Evolutionary conservation across 2,797 vertebrate genomes (phyloP).

Genomic region (Ptychobarbus kaznakovi): DNA sequence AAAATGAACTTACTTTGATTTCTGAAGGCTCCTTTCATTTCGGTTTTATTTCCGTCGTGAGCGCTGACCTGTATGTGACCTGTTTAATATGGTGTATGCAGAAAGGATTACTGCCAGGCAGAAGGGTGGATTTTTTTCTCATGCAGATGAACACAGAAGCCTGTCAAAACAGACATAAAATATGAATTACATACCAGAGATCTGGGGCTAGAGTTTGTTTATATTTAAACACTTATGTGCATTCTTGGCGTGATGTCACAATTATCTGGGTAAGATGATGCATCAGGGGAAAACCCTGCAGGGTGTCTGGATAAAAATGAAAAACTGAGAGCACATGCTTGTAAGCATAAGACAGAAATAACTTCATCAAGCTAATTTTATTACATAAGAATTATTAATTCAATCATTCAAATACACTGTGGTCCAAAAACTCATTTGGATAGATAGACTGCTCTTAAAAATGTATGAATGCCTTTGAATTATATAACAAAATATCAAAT

Average conservation of each 20-base stretch:
- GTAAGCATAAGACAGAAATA: neutral
- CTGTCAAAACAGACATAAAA: constrained; percentile 45
- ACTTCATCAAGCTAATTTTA: neutral
- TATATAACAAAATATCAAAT: constrained; percentile 12
- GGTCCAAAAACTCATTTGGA: neutral
- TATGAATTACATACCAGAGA: constrained; percentile 37
- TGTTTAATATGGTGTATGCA: constrained; percentile 27
- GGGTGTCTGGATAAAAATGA: neutral
- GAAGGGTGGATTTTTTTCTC: constrained; percentile 4
- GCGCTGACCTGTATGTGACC: constrained; percentile 52
- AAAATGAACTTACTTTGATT: constrained; percentile 51
- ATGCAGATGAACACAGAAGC: constrained; percentile 43
- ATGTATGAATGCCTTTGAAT: neutral
- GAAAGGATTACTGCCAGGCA: constrained; percentile 34
- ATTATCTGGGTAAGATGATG: constrained; percentile 35
- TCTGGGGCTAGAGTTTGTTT: constrained; percentile 32
- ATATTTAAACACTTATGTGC: constrained; percentile 40
- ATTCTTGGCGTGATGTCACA: constrained; percentile 34
- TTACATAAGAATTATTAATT: neutral
- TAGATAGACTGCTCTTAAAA: neutral
- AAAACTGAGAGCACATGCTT: constrained; percentile 9
- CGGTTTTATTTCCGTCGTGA: neutral
- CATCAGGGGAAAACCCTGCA: constrained; percentile 2
- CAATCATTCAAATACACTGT: neutral
- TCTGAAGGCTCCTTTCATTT: constrained; percentile 32